Evolutionary conservation across 1,140 invertebrate species (phyloP).

Genomic region (Pseudomyrmex dendroicus): DNA sequence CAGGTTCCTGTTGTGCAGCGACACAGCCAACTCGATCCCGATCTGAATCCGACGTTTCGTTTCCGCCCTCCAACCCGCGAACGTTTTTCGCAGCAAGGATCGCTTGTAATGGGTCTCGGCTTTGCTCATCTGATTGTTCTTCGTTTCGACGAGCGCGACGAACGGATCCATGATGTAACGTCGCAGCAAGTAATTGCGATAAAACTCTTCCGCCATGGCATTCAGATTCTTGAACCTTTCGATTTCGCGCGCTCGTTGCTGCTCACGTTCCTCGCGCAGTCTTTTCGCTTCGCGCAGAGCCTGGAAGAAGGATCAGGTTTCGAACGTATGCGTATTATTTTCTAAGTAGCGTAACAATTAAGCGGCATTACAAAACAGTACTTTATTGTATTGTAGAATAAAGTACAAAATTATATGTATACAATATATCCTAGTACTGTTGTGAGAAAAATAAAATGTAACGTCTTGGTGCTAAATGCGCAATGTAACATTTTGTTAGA

Average conservation of each 20-base stretch:
- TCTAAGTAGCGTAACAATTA: constrained; percentile 23
- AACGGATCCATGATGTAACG: constrained; percentile 77
- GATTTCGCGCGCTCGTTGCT: constrained; percentile 68
- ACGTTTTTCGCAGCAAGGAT: constrained; percentile 65
- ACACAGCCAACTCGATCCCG: constrained; percentile 68
- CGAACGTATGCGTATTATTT: constrained; percentile 4
- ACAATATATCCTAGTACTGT: constrained; percentile 2
- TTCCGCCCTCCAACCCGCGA: constrained; percentile 71
- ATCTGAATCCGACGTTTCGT: constrained; percentile 50
- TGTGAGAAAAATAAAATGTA: not conserved
- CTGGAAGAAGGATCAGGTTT: constrained; percentile 63
- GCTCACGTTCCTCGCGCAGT: constrained; percentile 77
- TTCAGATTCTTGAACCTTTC: constrained; percentile 73
- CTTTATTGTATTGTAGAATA: constrained; percentile 25
- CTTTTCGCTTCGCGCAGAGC: constrained; percentile 75
- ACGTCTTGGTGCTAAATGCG: too few relatives aligned
- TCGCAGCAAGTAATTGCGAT: constrained; percentile 76
- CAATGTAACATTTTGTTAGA: too few relatives aligned
- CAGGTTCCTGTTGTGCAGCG: constrained; percentile 74
- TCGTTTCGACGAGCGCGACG: constrained; percentile 70
- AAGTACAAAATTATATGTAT: constrained; percentile 19
- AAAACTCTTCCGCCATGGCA: constrained; percentile 75
- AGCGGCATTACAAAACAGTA: not conserved
- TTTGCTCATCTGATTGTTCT: constrained; percentile 63
- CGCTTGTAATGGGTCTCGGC: constrained; percentile 72